Percentiles rank a stretch among this genome's conserved stretches.
phyloP scores from a whole-genome alignment of 2,797 vertebrate genomes.

The Semaprochilodus insignis region DNA sequence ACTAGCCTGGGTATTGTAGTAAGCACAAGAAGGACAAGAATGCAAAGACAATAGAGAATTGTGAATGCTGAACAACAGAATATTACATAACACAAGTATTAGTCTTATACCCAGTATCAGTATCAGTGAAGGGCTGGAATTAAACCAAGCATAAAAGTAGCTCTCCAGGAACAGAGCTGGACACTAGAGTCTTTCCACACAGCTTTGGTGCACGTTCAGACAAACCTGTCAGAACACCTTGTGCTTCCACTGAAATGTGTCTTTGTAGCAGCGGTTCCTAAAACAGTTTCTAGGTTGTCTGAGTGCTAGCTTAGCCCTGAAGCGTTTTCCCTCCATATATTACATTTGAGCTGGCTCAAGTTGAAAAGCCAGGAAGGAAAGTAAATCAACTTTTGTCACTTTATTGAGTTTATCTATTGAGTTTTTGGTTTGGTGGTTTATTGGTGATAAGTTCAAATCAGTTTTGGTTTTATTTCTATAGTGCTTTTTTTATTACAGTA shows the following conservation, averaged over 20 bases:
- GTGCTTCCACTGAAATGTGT: too few species aligned
- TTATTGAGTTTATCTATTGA: neutral
- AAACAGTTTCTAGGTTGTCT: neutral
- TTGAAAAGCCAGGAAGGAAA: neutral
- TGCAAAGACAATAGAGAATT: too few species aligned
- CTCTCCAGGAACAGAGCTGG: neutral
- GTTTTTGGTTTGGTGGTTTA: too few species aligned
- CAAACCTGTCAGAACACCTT: neutral
- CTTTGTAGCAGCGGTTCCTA: neutral
- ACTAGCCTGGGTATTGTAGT: too few species aligned
- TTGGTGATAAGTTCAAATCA: too few species aligned
- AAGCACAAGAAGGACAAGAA: too few species aligned
- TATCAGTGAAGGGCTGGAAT: too few species aligned
- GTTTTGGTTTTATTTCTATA: too few species aligned
- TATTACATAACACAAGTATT: too few species aligned
- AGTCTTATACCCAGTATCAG: too few species aligned
- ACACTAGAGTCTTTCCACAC: neutral
- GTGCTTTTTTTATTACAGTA: too few species aligned
- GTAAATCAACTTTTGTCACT: neutral
- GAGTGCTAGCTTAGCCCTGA: neutral
- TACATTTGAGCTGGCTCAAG: neutral
- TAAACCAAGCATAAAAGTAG: neutral
- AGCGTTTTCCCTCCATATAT: neutral
- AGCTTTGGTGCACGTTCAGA: neutral
- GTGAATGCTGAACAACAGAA: too few species aligned